Base-by-base conservation (phyloP, 2,888 invertebrate genomes). In the Agrilus biguttatus region DNA sequence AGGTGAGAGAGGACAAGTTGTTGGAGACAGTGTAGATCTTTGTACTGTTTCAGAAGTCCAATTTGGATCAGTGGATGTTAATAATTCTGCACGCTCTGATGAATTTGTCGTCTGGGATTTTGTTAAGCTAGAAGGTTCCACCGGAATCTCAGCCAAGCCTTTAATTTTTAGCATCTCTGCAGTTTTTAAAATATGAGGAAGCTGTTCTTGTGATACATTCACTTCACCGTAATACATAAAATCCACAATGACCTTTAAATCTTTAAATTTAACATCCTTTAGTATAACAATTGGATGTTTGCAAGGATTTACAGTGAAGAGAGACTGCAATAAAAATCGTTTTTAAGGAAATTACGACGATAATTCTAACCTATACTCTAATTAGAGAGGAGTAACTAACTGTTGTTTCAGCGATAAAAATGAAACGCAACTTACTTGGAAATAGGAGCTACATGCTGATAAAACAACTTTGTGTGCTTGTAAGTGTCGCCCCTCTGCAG, bases 181-280 rank as follows among this genome's bases (percentile, higher is more conserved):
- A 21, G 88, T 88, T 73, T 89, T 77, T 46, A 79, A 67, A 53
- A 81, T 77, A 66, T 79, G 77, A 46, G 86, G 86, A 54, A 90
- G 68, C 60, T 88, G 86, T 55, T 89, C 88, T 60, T 89, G 86
- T 2, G 88, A 86, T 28, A 91, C 88, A 65, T 90, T 89, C 7
- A 91, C 89, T 71, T 89, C 89, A 0, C 91, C 91, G 56, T 85
- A 85, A 62, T 91, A 91, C 84, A 91, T 90, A 60, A 90, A 91
- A 59, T 89, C 87, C 8, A 90, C 86, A 76, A 90, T 84, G 23
- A 84, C 85, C 59, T 84, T 83, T 45, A 90, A 73, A 65, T 90
- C 88, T 40, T 80, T 76, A 59, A 83, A 89, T 56, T 84, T 82
- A 8, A 90, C 85, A 72, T 90, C 89, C 65, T 89, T 90, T 38